Evolutionary conservation across 2,113 vertebrate genomes (phyloP), one percentile per base, ranked within the genome.

Genomic region (Vireo altiloquus): DNA sequence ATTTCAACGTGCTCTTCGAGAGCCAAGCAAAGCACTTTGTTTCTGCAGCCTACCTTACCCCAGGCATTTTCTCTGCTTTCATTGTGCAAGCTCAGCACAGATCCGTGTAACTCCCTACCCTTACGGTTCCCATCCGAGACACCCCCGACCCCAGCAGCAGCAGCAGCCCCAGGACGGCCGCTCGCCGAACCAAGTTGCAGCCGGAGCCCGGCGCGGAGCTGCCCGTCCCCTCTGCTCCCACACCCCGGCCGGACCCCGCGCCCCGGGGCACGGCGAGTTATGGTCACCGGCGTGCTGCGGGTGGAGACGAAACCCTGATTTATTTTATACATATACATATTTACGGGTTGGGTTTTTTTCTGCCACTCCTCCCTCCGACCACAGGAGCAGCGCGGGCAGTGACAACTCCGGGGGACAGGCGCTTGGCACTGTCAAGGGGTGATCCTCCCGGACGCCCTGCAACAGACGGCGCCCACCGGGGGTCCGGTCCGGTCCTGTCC

Each of bases 231-330:
- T 16, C 39, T 3, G 27, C 69, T 78, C 89, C 82, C 66, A 47
- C 50, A 40, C 59, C 63, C 61, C 35, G 57, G 35, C 37, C 68
- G 37, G 70, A 69, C 28, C 15, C 68, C 31, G 42, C 75, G 53
- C 60, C 68, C 33, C 46, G 59, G 47, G 47, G 23, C 82, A 79
- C 44, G 50, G 33, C 35, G 2, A 39, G 46, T 14, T 28, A 16
- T 0, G 53, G 39, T 12, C 72, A 50, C 44, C 9, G 27, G 15
- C 23, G 2, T 6, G 2, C 4, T 2, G 74, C 53, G 31, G 49
- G 33, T 6, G 24, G 40, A 69, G 23, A 17, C 0, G 6, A 37
- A 63, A 16, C 19, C 14, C 35, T 0, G 13, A 4, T 28, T 56
- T 24, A 11, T 57, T 71, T 44, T 3, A 79, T 3, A 59, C 23